Evolutionary conservation across 2,797 vertebrate species (phyloP).

Genomic region (Danio tinwini): DNA sequence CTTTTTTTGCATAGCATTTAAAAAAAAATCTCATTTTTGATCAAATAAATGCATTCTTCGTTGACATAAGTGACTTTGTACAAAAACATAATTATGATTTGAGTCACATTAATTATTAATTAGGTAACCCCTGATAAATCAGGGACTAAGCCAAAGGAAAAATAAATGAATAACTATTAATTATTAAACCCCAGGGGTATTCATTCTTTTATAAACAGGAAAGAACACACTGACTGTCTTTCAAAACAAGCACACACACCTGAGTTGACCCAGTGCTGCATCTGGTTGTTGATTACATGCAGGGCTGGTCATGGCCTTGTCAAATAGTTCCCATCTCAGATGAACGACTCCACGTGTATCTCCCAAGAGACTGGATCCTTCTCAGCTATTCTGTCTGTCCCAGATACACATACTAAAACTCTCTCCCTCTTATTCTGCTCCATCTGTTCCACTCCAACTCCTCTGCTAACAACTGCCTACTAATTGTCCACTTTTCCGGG

Average conservation of each 20-base stretch:
- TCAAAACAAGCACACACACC: constrained; percentile 6
- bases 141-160: too few relatives aligned
- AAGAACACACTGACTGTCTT: not conserved
- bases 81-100: not conserved
- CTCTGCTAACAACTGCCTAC: constrained; percentile 19
- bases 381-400: constrained; percentile 54
- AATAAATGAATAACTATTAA: too few relatives aligned
- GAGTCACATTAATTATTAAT: too few relatives aligned
- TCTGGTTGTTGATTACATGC: constrained; percentile 54
- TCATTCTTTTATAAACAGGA: not conserved
- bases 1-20: too few relatives aligned
- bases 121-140: too few relatives aligned
- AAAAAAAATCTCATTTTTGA: not conserved
- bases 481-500: constrained; percentile 8
- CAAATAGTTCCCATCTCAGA: constrained; percentile 51
- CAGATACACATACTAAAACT: constrained; percentile 46
- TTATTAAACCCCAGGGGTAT: too few relatives aligned
- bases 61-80: not conserved
- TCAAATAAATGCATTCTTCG: not conserved
- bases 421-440: constrained; percentile 20
- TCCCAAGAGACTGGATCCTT: constrained; percentile 51
- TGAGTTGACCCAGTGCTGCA: constrained; percentile 17
- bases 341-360: constrained; percentile 50
- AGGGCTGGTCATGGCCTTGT: constrained; percentile 36
- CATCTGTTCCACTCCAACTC: constrained; percentile 6